Evolutionary conservation across 2,888 invertebrate species (phyloP), one percentile per base, ranked within the genome.

Genomic region (Halictus ligatus): DNA sequence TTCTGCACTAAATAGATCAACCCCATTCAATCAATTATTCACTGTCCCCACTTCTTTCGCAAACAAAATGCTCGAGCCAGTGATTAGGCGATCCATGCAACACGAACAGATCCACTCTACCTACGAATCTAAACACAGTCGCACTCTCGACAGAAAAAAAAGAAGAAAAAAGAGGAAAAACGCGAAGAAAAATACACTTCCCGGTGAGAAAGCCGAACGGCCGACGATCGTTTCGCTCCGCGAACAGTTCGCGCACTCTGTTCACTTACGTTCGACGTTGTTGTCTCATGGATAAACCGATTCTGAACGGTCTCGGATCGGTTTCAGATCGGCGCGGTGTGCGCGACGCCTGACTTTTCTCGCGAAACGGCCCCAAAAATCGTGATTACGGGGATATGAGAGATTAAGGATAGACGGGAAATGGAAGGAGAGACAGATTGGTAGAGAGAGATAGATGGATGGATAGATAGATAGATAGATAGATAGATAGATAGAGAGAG

Each of bases 191-290:
- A 64, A 7, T 25, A 25, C 25, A 60, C 25, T 15, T 6, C 13
- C 15, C 60, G 25, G n/a, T 10, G 54, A 7, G 6, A 64, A 25
- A 64, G 29, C 2, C 60, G 60, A 64, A 64, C 60, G 60, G 13
- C 13, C 60, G 25, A 64, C 25, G 60, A 64, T 64, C 60, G 60
- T 25, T 64, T 64, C 60, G 60, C 60, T 64, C 25, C 15, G 60
- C 60, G 60, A 25, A 25, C 60, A 25, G 25, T 64, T 64, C 60
- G 60, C 60, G 60, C 60, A 64, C 60, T 64, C 35, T 15, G 71
- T 35, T 72, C 72, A 43, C 72, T 43, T 35, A 43, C 72, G 72
- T 21, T 75, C 50, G 25, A 54, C 25, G 54, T n/a, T n/a, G 54
- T 29, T 35, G 54, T 75, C 18, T 25, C 35, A 75, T 54, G 15